Conservation (phyloP, 2,888 invertebrate species). For the Calliopum simillimum region DNA sequence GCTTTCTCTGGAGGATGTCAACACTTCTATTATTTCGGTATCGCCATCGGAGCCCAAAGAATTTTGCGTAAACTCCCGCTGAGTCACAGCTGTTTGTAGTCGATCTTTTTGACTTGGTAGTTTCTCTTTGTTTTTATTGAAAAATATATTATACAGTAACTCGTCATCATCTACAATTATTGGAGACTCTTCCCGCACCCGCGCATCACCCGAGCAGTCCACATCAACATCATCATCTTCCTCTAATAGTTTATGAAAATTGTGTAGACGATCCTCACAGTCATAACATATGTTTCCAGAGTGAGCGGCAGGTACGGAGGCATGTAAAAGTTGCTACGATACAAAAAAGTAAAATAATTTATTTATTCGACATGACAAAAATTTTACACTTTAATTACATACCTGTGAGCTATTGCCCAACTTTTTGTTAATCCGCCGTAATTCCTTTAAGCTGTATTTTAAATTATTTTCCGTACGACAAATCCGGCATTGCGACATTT, state of each 20-base stretch:
- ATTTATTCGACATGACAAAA: not conserved
- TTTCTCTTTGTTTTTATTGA: conserved; percentile 20
- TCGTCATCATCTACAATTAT: conserved; percentile 51
- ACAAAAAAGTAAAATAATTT: conserved; percentile 14
- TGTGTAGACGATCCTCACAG: conserved; percentile 49
- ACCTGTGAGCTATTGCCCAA: conserved; percentile 33
- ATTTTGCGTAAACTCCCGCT: conserved; percentile 27
- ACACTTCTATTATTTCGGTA: conserved; percentile 46
- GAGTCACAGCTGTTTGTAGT: conserved; percentile 16
- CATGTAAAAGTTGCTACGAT: conserved; percentile 37
- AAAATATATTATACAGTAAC: conserved; percentile 42
- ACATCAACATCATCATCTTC: conserved; percentile 33
- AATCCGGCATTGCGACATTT: conserved; percentile 48
- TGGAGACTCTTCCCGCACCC: conserved; percentile 41
- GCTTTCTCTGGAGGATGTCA: conserved; percentile 46
- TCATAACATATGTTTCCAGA: conserved; percentile 47
- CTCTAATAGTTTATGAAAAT: conserved; percentile 46
- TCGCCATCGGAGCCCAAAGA: conserved; percentile 41
- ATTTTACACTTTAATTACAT: conserved; percentile 15
- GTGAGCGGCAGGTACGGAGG: conserved; percentile 22
- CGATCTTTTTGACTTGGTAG: conserved; percentile 9
- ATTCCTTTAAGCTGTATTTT: conserved; percentile 46
- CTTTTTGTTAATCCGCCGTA: conserved; percentile 44
- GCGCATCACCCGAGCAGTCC: conserved; percentile 25
- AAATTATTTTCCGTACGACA: conserved; percentile 49